These are phyloP conservation scores for Reinhardtius hippoglossoides DNA, from an alignment of 2,113 vertebrate genomes.

Conservation along the genomic window DNA sequence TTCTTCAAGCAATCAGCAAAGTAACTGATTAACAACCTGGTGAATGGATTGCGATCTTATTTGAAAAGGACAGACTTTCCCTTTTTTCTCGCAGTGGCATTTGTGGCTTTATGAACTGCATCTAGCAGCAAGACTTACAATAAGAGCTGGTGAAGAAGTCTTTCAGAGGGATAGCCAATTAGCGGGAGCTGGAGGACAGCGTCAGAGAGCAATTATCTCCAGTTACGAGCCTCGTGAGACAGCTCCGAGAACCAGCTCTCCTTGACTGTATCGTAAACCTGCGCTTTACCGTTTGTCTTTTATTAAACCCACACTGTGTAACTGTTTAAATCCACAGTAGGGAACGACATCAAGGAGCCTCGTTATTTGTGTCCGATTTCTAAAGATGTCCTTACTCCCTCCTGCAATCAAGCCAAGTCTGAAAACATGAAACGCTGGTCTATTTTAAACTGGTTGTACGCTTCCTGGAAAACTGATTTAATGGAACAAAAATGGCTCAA, in stretches of 20 bases:
- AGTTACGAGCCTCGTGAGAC: slow-evolving; percentile 73
- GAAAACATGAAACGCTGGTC: slow-evolving; percentile 7
- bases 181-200: slow-evolving; percentile 68
- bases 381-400: slow-evolving; percentile 28
- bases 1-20: slow-evolving; percentile 27
- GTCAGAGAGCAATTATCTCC: slow-evolving; percentile 74
- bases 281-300: slow-evolving; percentile 62
- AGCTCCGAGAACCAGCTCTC: slow-evolving; percentile 54
- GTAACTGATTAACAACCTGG: slow-evolving; percentile 44
- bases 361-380: slow-evolving; percentile 48
- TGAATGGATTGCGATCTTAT: slow-evolving; percentile 42
- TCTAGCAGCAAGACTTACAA: slow-evolving; percentile 53
- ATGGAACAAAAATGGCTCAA: neutral
- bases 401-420: slow-evolving; percentile 20
- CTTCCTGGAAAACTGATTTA: slow-evolving; percentile 23
- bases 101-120: slow-evolving; percentile 52
- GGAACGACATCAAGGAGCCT: slow-evolving; percentile 42
- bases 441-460: slow-evolving; percentile 2
- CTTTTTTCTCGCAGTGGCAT: neutral
- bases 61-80: slow-evolving; percentile 28
- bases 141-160: slow-evolving; percentile 43
- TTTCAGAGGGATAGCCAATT: slow-evolving; percentile 70
- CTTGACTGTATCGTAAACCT: slow-evolving; percentile 64
- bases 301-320: slow-evolving; percentile 64
- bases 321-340: slow-evolving; percentile 55